Conservation (phyloP, 2,888 invertebrate species). For the Lochmaea crataegi region DNA sequence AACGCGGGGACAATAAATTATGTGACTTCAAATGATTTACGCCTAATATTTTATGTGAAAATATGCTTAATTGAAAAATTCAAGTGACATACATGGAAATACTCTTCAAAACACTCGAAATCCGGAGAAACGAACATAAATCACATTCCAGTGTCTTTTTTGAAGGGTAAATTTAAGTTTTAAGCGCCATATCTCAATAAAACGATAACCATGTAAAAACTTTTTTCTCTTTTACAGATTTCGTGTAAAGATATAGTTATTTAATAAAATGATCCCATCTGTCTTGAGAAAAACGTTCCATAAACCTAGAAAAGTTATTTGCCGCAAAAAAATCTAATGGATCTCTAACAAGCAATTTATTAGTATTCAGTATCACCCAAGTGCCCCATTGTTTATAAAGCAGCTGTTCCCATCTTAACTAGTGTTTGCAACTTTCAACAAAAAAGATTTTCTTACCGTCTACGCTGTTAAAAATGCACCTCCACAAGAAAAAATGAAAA, state of each 20-base stretch:
- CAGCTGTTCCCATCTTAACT: background rate
- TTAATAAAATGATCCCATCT: background rate
- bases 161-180: too few relatives aligned
- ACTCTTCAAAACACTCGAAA: too few relatives aligned
- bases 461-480: background rate
- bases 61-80: too few relatives aligned
- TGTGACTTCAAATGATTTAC: too few relatives aligned
- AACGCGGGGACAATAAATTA: too few relatives aligned
- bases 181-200: too few relatives aligned
- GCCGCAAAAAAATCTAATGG: constrained; percentile 8
- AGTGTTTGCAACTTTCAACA: background rate
- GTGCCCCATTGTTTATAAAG: constrained; percentile 20
- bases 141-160: too few relatives aligned
- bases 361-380: constrained; percentile 26
- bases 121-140: too few relatives aligned
- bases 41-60: too few relatives aligned
- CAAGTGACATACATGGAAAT: too few relatives aligned
- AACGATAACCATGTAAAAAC: too few relatives aligned
- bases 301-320: constrained; percentile 18
- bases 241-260: background rate
- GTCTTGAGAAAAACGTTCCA: background rate
- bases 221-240: background rate
- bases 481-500: background rate
- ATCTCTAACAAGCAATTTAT: constrained; percentile 26
- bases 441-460: background rate